Conservation (phyloP, 1,140 invertebrate species). For the Hyles euphorbiae region DNA sequence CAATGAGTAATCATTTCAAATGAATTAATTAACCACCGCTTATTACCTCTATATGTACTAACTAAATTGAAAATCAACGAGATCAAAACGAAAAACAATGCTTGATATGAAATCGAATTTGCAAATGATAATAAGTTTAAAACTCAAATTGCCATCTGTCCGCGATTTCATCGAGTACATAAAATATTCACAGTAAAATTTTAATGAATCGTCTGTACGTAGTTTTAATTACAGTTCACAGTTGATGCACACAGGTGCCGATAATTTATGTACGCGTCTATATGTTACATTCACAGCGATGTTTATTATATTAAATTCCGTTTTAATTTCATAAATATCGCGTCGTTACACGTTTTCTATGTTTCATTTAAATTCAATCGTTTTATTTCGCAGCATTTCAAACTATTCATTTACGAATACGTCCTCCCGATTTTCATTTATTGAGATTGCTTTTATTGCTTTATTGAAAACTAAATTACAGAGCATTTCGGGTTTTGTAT, state of each 20-base stretch:
- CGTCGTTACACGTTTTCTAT: too few relatives aligned
- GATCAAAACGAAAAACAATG: background rate
- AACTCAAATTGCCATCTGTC: conserved; percentile 13
- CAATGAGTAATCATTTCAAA: background rate
- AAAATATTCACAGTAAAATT: conserved; percentile 13
- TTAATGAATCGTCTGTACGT: conserved; percentile 11
- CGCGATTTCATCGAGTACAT: conserved; percentile 8
- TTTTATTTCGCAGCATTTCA: too few relatives aligned
- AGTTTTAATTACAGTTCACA: conserved; percentile 14
- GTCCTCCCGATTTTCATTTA: too few relatives aligned
- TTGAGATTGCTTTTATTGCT: too few relatives aligned
- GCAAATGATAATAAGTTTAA: conserved; percentile 19
- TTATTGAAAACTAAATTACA: too few relatives aligned
- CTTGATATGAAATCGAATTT: conserved; percentile 15
- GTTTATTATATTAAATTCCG: too few relatives aligned
- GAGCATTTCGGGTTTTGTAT: too few relatives aligned
- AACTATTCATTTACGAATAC: too few relatives aligned
- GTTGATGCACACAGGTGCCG: background rate
- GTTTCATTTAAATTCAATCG: too few relatives aligned
- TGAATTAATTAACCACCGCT: conserved; percentile 16
- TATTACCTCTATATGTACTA: conserved; percentile 11
- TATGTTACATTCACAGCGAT: too few relatives aligned
- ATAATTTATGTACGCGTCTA: background rate
- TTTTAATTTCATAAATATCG: too few relatives aligned
- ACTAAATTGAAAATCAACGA: conserved; percentile 8